Percentiles rank a stretch among this genome's conserved stretches.
phyloP scores from a whole-genome alignment of 2,797 vertebrate species.

The Octomys mimax region DNA sequence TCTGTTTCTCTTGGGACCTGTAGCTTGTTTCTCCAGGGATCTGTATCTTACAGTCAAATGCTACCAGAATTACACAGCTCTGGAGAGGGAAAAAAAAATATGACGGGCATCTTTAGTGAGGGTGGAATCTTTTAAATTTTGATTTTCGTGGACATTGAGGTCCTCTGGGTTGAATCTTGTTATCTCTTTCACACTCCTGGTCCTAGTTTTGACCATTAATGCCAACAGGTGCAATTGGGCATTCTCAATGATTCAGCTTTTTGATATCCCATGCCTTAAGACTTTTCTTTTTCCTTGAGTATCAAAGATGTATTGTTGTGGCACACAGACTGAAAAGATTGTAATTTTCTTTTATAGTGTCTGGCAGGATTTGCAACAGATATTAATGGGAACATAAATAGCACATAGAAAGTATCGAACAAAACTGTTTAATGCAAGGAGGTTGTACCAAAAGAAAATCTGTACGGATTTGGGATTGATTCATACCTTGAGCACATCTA shows the following conservation, averaged over 20 bases:
- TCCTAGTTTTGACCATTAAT: constrained; percentile 8
- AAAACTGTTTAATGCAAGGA: constrained; percentile 89
- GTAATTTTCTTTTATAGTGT: constrained; percentile 89
- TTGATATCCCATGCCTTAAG: constrained; percentile 58
- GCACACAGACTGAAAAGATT: constrained; percentile 84
- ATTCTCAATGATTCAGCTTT: background rate
- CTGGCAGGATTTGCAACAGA: constrained; percentile 90
- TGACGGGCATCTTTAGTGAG: background rate
- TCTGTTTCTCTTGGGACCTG: constrained; percentile 68
- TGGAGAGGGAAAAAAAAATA: constrained; percentile 23
- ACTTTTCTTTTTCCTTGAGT: constrained; percentile 79
- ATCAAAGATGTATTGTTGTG: constrained; percentile 84
- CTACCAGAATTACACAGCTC: constrained; percentile 26
- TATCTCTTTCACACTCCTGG: background rate
- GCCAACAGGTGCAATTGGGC: constrained; percentile 56
- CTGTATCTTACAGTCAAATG: constrained; percentile 50
- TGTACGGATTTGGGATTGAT: constrained; percentile 85
- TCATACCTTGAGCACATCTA: constrained; percentile 85
- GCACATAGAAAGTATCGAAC: constrained; percentile 87
- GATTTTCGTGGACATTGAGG: background rate
- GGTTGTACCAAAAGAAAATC: constrained; percentile 87
- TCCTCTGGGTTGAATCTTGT: background rate
- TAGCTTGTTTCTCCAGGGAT: constrained; percentile 55
- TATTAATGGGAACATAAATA: constrained; percentile 90
- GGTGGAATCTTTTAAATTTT: background rate